phyloP scores from a whole-genome alignment of 2,797 vertebrate genomes.

The Myotis findleyi region DNA sequence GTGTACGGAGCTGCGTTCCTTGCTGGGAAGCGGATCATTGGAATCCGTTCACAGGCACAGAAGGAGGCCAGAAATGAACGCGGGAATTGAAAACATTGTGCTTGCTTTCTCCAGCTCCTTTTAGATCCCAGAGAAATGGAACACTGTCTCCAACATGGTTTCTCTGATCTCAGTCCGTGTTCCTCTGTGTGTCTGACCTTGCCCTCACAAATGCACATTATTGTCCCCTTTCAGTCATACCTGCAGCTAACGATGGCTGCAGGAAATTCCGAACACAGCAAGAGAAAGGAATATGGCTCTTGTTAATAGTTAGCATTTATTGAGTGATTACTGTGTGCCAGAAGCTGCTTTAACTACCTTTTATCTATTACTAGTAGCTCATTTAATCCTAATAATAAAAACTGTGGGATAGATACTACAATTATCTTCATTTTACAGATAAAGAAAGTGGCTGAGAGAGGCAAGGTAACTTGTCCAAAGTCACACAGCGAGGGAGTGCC shows the following conservation, averaged over 20 bases:
- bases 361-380: not conserved
- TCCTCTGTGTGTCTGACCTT: not conserved
- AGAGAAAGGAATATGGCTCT: not conserved
- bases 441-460: not conserved
- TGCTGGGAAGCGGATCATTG: not conserved
- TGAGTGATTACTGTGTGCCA: not conserved
- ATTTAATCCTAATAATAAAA: not conserved
- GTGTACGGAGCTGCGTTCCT: not conserved
- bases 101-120: not conserved
- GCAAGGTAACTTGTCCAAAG: not conserved
- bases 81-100: not conserved
- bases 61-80: not conserved
- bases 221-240: not conserved
- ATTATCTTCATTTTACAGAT: not conserved
- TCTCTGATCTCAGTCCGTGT: not conserved
- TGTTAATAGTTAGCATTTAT: not conserved
- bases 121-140: not conserved
- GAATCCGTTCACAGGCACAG: not conserved
- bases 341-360: not conserved
- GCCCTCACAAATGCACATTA: not conserved
- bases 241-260: not conserved
- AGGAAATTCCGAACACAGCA: not conserved
- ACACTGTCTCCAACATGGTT: not conserved
- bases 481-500: not conserved
- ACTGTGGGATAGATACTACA: not conserved